phyloP scores from a whole-genome alignment of 2,888 invertebrate genomes.

The Helicoverpa assulta region DNA sequence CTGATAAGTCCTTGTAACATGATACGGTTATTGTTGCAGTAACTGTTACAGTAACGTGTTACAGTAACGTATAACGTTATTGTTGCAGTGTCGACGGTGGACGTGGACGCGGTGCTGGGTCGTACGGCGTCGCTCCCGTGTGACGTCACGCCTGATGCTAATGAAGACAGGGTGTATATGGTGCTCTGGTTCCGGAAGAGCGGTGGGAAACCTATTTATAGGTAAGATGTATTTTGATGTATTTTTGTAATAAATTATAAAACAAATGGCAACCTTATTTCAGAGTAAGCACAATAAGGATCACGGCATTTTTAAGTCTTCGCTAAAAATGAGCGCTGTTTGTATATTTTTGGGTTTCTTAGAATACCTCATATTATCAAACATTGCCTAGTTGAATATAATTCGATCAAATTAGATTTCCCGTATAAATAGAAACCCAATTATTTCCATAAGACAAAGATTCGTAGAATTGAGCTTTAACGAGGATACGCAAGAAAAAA shows the following conservation, averaged over 20 bases:
- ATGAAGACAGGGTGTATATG: slow-evolving; percentile 97
- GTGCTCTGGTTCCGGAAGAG: slow-evolving; percentile 97
- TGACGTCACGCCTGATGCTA: slow-evolving; percentile 95
- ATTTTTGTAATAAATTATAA: not conserved
- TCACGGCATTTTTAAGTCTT: too few species aligned
- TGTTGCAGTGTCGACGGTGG: slow-evolving; percentile 86
- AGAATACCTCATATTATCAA: too few species aligned
- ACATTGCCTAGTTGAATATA: too few species aligned
- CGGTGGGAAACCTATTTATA: slow-evolving; percentile 96
- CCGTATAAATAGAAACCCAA: too few species aligned
- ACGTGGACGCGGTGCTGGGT: slow-evolving; percentile 95
- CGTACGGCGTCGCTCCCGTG: slow-evolving; percentile 96
- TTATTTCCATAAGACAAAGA: too few species aligned
- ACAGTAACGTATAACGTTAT: not conserved
- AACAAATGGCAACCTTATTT: too few species aligned
- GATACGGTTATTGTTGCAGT: slow-evolving; percentile 73
- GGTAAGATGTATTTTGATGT: slow-evolving; percentile 85
- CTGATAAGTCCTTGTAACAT: slow-evolving; percentile 10
- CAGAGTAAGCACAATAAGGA: too few species aligned
- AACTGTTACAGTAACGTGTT: too few species aligned
- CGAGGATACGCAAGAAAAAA: not conserved
- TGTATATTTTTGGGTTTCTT: too few species aligned
- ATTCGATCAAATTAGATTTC: too few species aligned
- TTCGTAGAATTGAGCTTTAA: too few species aligned
- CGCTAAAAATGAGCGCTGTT: too few species aligned